Conservation (phyloP, 2,797 vertebrate species). For the Anolis apletophallus region DNA sequence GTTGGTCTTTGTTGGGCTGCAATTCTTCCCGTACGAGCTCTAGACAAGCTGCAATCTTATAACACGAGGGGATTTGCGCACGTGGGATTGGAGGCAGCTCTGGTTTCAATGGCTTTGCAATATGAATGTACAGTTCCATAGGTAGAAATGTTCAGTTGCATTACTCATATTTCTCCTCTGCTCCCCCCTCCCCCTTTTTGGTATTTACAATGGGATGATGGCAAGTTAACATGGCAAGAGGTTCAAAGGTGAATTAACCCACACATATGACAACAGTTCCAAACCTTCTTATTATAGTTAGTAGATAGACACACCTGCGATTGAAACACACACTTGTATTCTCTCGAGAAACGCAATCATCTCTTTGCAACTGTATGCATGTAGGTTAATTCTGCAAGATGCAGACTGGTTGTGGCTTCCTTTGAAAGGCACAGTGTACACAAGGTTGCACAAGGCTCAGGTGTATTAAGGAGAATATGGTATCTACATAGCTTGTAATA, state of each 20-base stretch:
- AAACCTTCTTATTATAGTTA: neutral
- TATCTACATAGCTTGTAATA: neutral
- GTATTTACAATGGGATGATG: neutral
- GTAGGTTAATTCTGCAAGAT: neutral
- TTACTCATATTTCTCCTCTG: neutral
- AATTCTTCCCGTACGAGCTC: neutral
- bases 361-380: slow-evolving; percentile 1
- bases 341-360: neutral
- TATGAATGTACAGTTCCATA: neutral
- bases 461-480: neutral
- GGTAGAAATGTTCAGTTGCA: neutral
- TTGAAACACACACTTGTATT: neutral
- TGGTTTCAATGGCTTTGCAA: slow-evolving; percentile 2
- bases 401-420: neutral
- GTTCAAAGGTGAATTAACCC: neutral
- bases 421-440: neutral
- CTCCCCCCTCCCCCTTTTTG: neutral
- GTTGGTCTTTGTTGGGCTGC: neutral
- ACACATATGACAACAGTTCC: neutral
- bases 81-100: neutral
- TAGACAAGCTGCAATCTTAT: neutral
- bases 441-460: neutral
- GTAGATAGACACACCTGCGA: neutral
- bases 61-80: slow-evolving; percentile 3
- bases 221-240: neutral